A percentile compares a stretch with the other conserved stretches of the same genome.
phyloP scores from a whole-genome alignment of 2,113 vertebrate species.

The Peromyscus californicus region DNA sequence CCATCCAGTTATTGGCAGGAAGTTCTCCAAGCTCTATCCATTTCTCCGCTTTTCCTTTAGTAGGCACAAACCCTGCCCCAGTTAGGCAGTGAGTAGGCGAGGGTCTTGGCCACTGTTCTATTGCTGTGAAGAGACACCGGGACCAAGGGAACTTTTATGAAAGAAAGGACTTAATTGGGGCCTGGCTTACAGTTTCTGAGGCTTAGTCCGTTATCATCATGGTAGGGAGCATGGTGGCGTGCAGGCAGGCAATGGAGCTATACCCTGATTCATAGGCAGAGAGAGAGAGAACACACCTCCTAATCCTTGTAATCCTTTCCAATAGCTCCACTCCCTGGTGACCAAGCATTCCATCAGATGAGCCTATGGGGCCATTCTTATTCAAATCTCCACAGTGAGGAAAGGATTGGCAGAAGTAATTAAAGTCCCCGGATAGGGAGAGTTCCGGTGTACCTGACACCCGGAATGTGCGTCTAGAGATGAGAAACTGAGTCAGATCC shows the following conservation, averaged over 20 bases:
- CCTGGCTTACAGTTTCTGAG: not conserved
- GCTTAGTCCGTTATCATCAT: not conserved
- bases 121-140: not conserved
- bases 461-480: not conserved
- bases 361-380: not conserved
- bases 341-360: not conserved
- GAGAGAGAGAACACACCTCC: not conserved
- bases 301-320: not conserved
- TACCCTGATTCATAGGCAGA: not conserved
- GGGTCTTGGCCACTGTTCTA: not conserved
- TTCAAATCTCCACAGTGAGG: not conserved
- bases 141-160: not conserved
- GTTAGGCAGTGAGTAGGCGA: not conserved
- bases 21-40: too few relatives aligned
- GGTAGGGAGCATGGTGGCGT: not conserved
- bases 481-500: not conserved
- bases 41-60: not conserved
- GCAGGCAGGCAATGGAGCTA: not conserved
- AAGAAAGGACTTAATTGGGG: not conserved
- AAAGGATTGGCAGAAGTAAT: slow-evolving; percentile 40
- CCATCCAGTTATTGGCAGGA: not conserved
- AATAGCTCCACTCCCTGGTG: not conserved
- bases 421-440: not conserved
- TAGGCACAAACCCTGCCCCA: not conserved
- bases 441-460: not conserved